Base-by-base conservation (phyloP, 1,140 invertebrate genomes). In the Semibalanus balanoides region DNA sequence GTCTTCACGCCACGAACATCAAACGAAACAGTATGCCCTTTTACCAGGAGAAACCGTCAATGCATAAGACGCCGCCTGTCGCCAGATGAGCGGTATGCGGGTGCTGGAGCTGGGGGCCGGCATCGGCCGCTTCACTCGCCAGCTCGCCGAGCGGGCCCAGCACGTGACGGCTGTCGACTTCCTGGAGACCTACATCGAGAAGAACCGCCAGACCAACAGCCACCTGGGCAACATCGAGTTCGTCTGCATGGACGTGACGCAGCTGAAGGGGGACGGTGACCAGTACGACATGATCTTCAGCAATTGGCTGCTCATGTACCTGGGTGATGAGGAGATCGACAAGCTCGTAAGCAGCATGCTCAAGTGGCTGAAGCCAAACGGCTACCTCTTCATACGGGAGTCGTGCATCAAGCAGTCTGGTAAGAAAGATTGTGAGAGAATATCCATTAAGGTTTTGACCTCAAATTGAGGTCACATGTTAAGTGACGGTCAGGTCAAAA, bases 261-360 rank as follows among this genome's bases (percentile, higher is more conserved):
- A 86, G 77, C 31, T 79, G 29, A 64, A 78, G 27, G 78, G 77
- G 35, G 76, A 77, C 29, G 40, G 69, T 1, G 76, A 74, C 72
- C 75, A 76, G 25, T 83, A 79, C 75, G 87, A 89, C 78, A 76
- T 88, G 29, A 83, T 89, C 5, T 89, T 89, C 81, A 87, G 86
- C 78, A 89, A 89, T 80, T 89, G 88, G 88, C 82, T 89, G 28
- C 83, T 89, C 73, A 89, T 89, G 88, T 89, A 89, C 79, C 78
- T 89, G 43, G 81, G 81, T 64, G 86, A 88, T 78, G 80, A 82
- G 7, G 88, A 89, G 79, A 83, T 86, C 7, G 79, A 84, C 51
- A 79, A 82, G 27, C 81, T 89, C 17, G 80, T 88, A 11, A 76
- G 80, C 35, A 86, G 85, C 75, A 82, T 85, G 43, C 78, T 88